Percentiles rank a stretch among this genome's conserved stretches.
Evolutionary conservation across 2,797 vertebrate species (phyloP).

Genomic region (Acomys russatus): DNA sequence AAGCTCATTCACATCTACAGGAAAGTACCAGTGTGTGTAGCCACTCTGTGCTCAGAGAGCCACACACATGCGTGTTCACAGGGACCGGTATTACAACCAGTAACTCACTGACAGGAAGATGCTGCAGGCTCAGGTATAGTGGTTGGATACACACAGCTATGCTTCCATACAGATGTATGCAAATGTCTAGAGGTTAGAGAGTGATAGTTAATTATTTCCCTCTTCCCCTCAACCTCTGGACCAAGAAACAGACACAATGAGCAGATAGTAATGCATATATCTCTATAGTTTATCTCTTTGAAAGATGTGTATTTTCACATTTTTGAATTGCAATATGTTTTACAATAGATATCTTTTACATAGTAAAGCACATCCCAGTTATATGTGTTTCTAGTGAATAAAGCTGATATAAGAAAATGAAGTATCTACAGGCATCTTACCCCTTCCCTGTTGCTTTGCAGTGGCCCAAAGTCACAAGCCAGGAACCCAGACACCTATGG

Average conservation of each 20-base stretch:
- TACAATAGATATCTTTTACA: neutral
- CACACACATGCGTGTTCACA: neutral
- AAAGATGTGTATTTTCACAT: slow-evolving; percentile 47
- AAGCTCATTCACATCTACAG: neutral
- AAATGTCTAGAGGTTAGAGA: neutral
- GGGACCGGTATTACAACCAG: neutral
- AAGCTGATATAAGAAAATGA: slow-evolving; percentile 43
- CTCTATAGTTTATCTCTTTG: slow-evolving; percentile 7
- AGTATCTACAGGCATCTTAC: neutral
- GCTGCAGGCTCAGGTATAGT: neutral
- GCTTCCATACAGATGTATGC: neutral
- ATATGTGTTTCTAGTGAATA: slow-evolving; percentile 6
- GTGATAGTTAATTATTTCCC: slow-evolving; percentile 45
- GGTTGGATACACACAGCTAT: neutral
- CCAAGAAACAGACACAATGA: slow-evolving; percentile 40
- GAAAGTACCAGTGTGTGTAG: neutral
- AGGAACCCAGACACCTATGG: neutral
- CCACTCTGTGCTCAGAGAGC: neutral
- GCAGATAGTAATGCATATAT: slow-evolving; percentile 26
- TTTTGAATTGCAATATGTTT: slow-evolving; percentile 51
- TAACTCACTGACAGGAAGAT: neutral
- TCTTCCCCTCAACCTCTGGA: slow-evolving; percentile 59
- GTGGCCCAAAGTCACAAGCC: neutral
- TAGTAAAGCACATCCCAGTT: neutral
- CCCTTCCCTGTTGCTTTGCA: neutral